Percentiles rank a stretch among this genome's conserved stretches.
Conservation (phyloP, 2,113 vertebrate species). For the Cyprinodon brontotheroides region DNA sequence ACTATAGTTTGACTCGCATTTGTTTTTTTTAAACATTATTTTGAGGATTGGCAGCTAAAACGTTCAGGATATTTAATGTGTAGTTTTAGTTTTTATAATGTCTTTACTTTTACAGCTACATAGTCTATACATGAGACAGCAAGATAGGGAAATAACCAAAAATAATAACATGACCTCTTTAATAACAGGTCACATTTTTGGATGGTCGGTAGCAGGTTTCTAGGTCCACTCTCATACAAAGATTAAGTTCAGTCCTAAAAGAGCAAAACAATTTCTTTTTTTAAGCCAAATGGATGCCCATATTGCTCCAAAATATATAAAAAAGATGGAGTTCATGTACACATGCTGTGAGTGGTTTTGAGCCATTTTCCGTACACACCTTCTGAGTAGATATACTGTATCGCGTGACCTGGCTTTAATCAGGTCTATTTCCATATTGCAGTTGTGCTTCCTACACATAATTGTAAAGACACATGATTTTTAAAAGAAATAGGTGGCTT, state of each 20-base stretch:
- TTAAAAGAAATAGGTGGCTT: constrained; percentile 13
- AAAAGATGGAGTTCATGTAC: neutral
- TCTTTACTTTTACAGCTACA: neutral
- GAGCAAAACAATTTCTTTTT: neutral
- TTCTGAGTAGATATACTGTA: neutral
- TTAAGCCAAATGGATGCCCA: neutral
- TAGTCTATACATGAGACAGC: neutral
- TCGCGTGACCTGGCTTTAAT: neutral
- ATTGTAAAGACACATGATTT: neutral
- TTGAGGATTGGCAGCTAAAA: neutral
- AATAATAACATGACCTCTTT: neutral
- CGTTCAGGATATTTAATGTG: neutral
- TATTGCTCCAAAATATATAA: neutral
- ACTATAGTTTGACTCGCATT: too few relatives aligned
- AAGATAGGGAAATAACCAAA: neutral
- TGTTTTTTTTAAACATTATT: too few relatives aligned
- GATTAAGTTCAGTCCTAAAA: neutral
- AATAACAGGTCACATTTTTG: neutral
- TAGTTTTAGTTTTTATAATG: neutral
- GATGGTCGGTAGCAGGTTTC: neutral
- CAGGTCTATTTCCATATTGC: neutral
- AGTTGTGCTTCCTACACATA: neutral
- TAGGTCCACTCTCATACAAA: neutral
- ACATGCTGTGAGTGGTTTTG: neutral
- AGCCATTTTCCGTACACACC: neutral